Conservation (phyloP, 1,140 invertebrate species). For the Solen grandis region DNA sequence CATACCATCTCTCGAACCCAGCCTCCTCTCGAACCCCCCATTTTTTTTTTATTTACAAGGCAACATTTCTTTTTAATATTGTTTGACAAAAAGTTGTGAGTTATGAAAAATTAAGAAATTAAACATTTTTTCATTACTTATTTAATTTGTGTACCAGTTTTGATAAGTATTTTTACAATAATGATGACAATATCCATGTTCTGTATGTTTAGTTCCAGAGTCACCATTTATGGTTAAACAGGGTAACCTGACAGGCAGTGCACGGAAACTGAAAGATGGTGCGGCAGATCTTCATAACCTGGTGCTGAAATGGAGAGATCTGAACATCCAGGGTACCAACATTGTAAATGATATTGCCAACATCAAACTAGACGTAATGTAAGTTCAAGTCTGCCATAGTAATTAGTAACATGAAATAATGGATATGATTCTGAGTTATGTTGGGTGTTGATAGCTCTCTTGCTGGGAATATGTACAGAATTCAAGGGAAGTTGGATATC, state of each 20-base stretch:
- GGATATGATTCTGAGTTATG: background rate
- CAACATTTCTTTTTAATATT: no score
- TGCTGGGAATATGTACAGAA: background rate
- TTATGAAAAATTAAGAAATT: no score
- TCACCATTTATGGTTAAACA: constrained; percentile 8
- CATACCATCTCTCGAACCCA: no score
- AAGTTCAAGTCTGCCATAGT: constrained; percentile 42
- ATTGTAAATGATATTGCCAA: constrained; percentile 73
- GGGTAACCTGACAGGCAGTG: constrained; percentile 71
- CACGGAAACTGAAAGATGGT: constrained; percentile 73
- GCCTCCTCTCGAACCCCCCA: no score
- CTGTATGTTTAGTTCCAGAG: constrained; percentile 5
- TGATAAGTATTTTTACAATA: no score
- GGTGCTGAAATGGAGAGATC: constrained; percentile 67
- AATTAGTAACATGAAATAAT: background rate
- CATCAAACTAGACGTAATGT: constrained; percentile 73
- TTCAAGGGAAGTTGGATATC: no score
- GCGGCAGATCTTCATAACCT: constrained; percentile 73
- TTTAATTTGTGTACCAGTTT: no score
- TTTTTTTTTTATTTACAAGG: no score
- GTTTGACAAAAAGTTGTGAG: no score
- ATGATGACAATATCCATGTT: no score
- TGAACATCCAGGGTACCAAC: constrained; percentile 64
- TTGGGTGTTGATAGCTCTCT: background rate
- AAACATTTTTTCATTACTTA: no score